Conservation (phyloP, 2,113 vertebrate genomes). For the Vidua macroura region DNA sequence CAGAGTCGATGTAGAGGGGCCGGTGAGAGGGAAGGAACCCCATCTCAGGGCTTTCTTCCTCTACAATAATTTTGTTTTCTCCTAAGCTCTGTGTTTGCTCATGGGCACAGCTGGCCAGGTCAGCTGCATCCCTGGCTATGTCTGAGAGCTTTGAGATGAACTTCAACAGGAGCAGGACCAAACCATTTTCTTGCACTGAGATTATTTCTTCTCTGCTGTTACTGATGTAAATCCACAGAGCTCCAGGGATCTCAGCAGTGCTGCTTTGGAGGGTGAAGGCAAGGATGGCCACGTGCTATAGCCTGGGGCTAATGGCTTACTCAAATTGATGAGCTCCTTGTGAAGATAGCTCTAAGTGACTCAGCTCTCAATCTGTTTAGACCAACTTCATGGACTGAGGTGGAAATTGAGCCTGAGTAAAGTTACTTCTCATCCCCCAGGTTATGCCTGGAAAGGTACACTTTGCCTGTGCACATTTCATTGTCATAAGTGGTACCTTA, state of each 20-base stretch:
- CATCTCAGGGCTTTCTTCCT: neutral
- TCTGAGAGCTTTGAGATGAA: neutral
- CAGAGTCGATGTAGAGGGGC: neutral
- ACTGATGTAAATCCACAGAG: neutral
- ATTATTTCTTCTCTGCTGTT: neutral
- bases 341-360: slow-evolving; percentile 38
- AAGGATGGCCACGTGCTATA: neutral
- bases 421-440: neutral
- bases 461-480: neutral
- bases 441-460: neutral
- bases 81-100: fast-evolving
- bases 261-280: neutral
- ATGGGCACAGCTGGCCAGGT: neutral
- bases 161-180: neutral
- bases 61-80: neutral
- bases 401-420: neutral
- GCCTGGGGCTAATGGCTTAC: neutral
- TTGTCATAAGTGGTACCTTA: neutral
- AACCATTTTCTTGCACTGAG: neutral
- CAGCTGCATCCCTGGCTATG: neutral
- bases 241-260: neutral
- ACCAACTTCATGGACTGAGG: neutral
- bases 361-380: slow-evolving; percentile 28
- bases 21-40: neutral
- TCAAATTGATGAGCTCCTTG: slow-evolving; percentile 11